Evolutionary conservation across 1,140 invertebrate genomes (phyloP), one percentile per base, ranked within the genome.

Genomic region (Philaenus spumarius): DNA sequence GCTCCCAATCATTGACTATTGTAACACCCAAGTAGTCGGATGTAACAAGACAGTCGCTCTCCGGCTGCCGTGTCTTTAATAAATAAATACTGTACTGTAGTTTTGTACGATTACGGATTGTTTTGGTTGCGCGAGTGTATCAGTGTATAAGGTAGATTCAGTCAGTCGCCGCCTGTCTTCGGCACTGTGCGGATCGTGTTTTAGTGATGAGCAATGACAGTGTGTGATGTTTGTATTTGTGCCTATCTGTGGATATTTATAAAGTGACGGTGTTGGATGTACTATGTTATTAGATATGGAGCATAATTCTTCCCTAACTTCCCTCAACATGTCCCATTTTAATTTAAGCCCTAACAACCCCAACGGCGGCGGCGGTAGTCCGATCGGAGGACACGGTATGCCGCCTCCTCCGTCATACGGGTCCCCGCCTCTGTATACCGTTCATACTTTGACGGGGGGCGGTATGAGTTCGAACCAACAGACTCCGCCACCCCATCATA

Each of bases 291-390:
- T 85, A 77, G 82, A 86, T 75, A 86, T 87, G 84, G 84, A 86
- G 80, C 84, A 86, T 74, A 84, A 87, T 76, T 82, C 86, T 76
- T 81, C 85, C 77, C 80, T 89, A 73, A 85, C 89, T 78, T 88
- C 86, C 72, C 80, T 90, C 66, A 89, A 87, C 77, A 88, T 90
- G 84, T 87, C 87, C 72, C 85, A 88, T 62, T 76, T 73, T 73
- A 82, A 85, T 68, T 75, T 87, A 71, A 85, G 85, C 69, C 81
- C 87, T 30, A 54, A 30, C 52, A 42, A 40, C 20, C 40, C 54
- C 59, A 67, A 26, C 20, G 62, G 53, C 34, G 48, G 57, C 23
- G 42, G 45, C 67, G 65, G 39, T 64, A 68, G 57, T 59, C 66
- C 22, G 65, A 66, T 24, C 60, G 66, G 22, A 59, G 70, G 54